Evolutionary conservation across 2,888 invertebrate genomes (phyloP).

Genomic region (Leptura quadrifasciata): DNA sequence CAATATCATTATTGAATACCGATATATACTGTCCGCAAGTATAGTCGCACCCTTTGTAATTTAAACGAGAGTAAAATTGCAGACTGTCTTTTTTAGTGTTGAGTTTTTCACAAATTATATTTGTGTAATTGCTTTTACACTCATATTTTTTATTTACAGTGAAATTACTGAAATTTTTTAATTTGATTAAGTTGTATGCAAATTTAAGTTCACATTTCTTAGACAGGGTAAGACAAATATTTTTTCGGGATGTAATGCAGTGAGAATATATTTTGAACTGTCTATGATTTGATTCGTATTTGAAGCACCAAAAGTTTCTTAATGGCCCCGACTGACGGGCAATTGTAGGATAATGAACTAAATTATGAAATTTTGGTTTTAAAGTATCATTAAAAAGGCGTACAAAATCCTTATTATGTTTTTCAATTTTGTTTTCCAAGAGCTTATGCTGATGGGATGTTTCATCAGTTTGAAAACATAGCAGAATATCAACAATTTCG

Average conservation of each 20-base stretch:
- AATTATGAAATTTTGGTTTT: conserved; percentile 60
- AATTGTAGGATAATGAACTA: conserved; percentile 57
- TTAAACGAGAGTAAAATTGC: too few relatives aligned
- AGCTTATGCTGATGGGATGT: conserved; percentile 38
- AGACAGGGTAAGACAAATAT: conserved; percentile 59
- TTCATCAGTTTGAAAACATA: conserved; percentile 44
- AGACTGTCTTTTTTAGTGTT: too few relatives aligned
- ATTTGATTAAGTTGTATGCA: too few relatives aligned
- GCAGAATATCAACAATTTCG: conserved; percentile 58
- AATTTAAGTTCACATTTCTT: conserved; percentile 45
- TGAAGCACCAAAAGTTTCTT: conserved; percentile 49
- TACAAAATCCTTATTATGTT: conserved; percentile 48
- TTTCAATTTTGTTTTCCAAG: conserved; percentile 44
- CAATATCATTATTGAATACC: too few relatives aligned
- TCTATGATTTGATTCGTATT: conserved; percentile 59
- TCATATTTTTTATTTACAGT: too few relatives aligned
- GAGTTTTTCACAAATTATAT: too few relatives aligned
- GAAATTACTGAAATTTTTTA: too few relatives aligned
- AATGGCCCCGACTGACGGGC: conserved; percentile 44
- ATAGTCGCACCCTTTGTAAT: too few relatives aligned
- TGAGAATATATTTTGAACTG: conserved; percentile 59
- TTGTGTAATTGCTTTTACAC: too few relatives aligned
- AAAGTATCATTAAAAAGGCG: conserved; percentile 54
- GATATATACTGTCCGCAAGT: too few relatives aligned
- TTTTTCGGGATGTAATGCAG: conserved; percentile 60